phyloP scores from a whole-genome alignment of 2,888 invertebrate species.

The Endomychus coccineus region DNA sequence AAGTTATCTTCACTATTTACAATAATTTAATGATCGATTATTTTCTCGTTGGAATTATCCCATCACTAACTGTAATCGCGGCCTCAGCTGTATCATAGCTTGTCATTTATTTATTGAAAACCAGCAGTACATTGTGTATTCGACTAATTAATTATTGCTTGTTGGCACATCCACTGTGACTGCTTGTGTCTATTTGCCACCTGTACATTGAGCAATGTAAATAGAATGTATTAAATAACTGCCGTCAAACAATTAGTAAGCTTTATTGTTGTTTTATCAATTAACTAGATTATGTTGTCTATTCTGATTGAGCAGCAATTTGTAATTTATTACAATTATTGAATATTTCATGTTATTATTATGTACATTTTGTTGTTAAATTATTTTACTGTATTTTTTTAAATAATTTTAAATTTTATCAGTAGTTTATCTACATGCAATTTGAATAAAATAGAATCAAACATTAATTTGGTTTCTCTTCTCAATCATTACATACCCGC shows the following conservation, averaged over 20 bases:
- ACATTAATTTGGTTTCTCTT: too few relatives aligned
- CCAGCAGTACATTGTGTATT: slow-evolving; percentile 7
- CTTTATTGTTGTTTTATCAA: slow-evolving; percentile 26
- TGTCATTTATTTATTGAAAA: slow-evolving; percentile 4
- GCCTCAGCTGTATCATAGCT: slow-evolving; percentile 6
- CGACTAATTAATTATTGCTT: slow-evolving; percentile 9
- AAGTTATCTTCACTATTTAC: too few relatives aligned
- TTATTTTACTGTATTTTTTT: slow-evolving; percentile 39
- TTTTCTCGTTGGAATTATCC: background rate
- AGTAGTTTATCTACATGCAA: slow-evolving; percentile 41
- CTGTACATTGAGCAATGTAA: slow-evolving; percentile 39
- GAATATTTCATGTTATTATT: slow-evolving; percentile 29
- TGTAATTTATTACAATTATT: slow-evolving; percentile 28
- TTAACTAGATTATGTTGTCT: slow-evolving; percentile 30
- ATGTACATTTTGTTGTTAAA: slow-evolving; percentile 41
- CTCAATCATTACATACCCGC: too few relatives aligned
- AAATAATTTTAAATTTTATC: slow-evolving; percentile 37
- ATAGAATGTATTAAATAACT: slow-evolving; percentile 33
- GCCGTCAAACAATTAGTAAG: slow-evolving; percentile 24
- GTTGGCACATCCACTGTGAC: slow-evolving; percentile 13
- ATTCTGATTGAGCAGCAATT: slow-evolving; percentile 28
- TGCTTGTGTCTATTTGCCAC: slow-evolving; percentile 23
- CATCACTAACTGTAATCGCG: too few relatives aligned
- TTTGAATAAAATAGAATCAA: slow-evolving; percentile 33
- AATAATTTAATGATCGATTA: too few relatives aligned